Percentiles rank a stretch among this genome's conserved stretches.
These are phyloP conservation scores for Ephialtes manifestator DNA, from an alignment of 2,888 invertebrate species.

Conservation along the genomic window DNA sequence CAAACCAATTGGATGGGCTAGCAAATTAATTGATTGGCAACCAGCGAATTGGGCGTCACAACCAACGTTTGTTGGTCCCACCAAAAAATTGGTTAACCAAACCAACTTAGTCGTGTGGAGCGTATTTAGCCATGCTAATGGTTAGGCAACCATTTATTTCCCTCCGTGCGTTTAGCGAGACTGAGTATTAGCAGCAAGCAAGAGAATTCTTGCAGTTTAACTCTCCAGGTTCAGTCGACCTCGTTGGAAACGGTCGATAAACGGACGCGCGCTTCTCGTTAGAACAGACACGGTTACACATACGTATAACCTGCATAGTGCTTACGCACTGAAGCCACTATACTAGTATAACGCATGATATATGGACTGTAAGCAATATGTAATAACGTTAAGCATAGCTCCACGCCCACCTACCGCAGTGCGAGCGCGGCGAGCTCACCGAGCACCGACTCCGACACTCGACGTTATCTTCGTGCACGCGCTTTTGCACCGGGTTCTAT, in stretches of 20 bases:
- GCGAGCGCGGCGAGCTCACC: conserved; percentile 26
- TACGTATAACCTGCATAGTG: conserved; percentile 24
- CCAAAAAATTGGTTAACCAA: no score
- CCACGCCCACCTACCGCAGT: conserved; percentile 75
- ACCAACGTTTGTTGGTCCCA: no score
- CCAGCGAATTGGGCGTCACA: no score
- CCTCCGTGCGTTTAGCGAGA: no score
- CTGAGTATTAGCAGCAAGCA: background rate
- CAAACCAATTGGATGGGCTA: no score
- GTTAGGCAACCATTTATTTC: no score
- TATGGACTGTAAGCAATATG: conserved; percentile 78
- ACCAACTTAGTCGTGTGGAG: no score
- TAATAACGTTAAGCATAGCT: conserved; percentile 76
- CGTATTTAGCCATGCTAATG: no score
- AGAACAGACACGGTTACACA: conserved; percentile 55
- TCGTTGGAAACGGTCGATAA: conserved; percentile 45
- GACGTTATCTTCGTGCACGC: conserved; percentile 59
- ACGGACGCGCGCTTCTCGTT: conserved; percentile 65
- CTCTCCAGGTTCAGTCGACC: background rate
- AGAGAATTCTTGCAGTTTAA: background rate
- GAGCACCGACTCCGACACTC: conserved; percentile 58
- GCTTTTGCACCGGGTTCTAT: conserved; percentile 55
- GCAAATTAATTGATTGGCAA: no score
- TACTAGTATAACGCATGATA: conserved; percentile 73
- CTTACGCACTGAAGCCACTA: conserved; percentile 50